A percentile compares a stretch with the other conserved stretches of the same genome.
Evolutionary conservation across 2,888 invertebrate genomes (phyloP).

Genomic region (Calameuta pallipes): DNA sequence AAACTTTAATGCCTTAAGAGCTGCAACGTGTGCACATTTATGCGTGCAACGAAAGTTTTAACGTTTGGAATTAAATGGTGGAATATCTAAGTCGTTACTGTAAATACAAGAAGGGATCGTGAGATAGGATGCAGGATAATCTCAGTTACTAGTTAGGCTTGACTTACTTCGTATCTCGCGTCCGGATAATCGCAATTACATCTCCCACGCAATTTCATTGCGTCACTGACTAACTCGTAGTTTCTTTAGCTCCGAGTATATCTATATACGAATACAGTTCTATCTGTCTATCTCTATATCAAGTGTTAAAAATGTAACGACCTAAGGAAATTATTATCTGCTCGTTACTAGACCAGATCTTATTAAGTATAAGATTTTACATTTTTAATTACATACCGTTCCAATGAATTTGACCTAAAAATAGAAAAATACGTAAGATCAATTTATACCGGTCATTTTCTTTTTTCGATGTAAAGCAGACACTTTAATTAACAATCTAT

Average conservation of each 20-base stretch:
- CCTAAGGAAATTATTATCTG: too few species aligned
- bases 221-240: not conserved
- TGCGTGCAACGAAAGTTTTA: not conserved
- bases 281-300: not conserved
- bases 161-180: constrained; percentile 22
- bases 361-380: not conserved
- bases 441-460: not conserved
- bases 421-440: not conserved
- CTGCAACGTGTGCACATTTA: not conserved
- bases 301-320: too few species aligned
- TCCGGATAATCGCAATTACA: not conserved
- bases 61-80: not conserved
- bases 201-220: not conserved
- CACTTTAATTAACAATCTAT: too few species aligned
- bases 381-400: not conserved
- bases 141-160: constrained; percentile 37
- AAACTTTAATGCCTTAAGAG: not conserved
- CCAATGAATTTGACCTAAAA: not conserved
- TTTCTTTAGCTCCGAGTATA: not conserved
- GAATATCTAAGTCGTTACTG: not conserved
- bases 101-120: not conserved
- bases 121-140: constrained; percentile 37
- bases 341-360: not conserved
- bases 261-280: not conserved
- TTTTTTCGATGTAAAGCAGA: too few species aligned